These are phyloP conservation scores for Drosophila robusta DNA, from an alignment of 2,888 invertebrate genomes.

Conservation along the genomic window DNA sequence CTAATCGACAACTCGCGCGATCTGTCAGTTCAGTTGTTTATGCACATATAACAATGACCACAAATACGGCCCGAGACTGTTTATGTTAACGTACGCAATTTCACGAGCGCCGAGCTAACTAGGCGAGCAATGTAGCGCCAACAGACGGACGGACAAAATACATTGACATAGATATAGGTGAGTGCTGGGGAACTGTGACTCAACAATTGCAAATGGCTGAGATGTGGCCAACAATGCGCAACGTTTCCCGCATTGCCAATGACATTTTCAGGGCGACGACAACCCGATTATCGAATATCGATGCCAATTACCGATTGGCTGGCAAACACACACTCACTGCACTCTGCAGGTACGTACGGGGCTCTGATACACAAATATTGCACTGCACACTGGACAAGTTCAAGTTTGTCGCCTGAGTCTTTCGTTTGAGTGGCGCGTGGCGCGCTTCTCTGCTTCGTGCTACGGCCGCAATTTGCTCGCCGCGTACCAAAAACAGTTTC, in stretches of 20 bases:
- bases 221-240: not conserved
- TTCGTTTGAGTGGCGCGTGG: constrained; percentile 46
- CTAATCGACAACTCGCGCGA: constrained; percentile 38
- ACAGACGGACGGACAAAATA: constrained; percentile 31
- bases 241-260: constrained; percentile 20
- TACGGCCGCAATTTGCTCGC: constrained; percentile 22
- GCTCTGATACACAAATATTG: constrained; percentile 19
- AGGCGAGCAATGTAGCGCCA: constrained; percentile 17
- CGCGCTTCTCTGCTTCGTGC: constrained; percentile 22
- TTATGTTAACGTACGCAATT: constrained; percentile 11
- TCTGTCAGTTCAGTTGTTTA: constrained; percentile 21
- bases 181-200: constrained; percentile 17
- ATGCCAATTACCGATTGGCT: constrained; percentile 8
- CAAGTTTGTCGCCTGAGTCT: constrained; percentile 81
- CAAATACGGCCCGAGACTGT: constrained; percentile 12
- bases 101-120: constrained; percentile 4
- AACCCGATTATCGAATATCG: constrained; percentile 10
- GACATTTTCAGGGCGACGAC: constrained; percentile 20
- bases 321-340: constrained; percentile 12
- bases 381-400: constrained; percentile 67
- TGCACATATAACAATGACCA: constrained; percentile 1
- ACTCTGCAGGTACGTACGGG: constrained; percentile 24
- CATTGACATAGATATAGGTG: constrained; percentile 28
- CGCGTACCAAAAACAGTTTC: constrained; percentile 46
- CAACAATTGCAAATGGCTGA: constrained; percentile 6